Percentiles rank a stretch among this genome's conserved stretches.
phyloP scores from a whole-genome alignment of 1,140 invertebrate genomes.

The Homalodisca vitripennis region DNA sequence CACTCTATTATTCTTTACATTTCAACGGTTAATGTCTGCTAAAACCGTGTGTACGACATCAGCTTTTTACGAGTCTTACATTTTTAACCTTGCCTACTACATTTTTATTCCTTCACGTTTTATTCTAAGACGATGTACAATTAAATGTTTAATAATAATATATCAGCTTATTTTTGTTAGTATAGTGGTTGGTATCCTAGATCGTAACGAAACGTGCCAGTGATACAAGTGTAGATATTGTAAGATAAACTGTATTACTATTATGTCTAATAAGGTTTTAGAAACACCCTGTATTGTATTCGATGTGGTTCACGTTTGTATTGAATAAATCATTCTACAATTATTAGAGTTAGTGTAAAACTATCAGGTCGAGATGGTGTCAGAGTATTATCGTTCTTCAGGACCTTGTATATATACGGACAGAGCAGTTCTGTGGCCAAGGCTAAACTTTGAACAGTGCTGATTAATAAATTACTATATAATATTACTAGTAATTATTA shows the following conservation, averaged over 20 bases:
- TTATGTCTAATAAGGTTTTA: constrained; percentile 27
- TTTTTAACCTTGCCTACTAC: constrained; percentile 20
- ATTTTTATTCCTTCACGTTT: constrained; percentile 22
- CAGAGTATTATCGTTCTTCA: constrained; percentile 10
- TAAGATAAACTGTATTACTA: constrained; percentile 20
- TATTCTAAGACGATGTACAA: constrained; percentile 1
- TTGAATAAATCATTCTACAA: constrained; percentile 13
- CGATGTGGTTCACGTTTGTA: constrained; percentile 25
- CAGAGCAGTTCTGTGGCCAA: constrained; percentile 7
- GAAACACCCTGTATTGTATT: constrained; percentile 20
- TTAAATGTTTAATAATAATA: constrained; percentile 14
- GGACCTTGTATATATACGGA: constrained; percentile 1
- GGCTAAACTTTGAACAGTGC: constrained; percentile 22
- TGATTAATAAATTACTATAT: constrained; percentile 27
- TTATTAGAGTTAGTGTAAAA: constrained; percentile 24
- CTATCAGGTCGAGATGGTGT: background rate
- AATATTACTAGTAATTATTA: constrained; percentile 24
- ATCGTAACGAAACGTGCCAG: constrained; percentile 16
- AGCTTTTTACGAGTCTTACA: constrained; percentile 2
- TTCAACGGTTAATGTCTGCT: background rate
- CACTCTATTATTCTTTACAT: constrained; percentile 18
- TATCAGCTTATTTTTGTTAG: constrained; percentile 20
- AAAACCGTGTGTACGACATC: constrained; percentile 11
- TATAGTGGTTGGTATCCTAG: constrained; percentile 18
- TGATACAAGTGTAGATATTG: constrained; percentile 20